A percentile compares a stretch with the other conserved stretches of the same genome.
phyloP scores from a whole-genome alignment of 2,113 vertebrate species.

The Laticauda colubrina region DNA sequence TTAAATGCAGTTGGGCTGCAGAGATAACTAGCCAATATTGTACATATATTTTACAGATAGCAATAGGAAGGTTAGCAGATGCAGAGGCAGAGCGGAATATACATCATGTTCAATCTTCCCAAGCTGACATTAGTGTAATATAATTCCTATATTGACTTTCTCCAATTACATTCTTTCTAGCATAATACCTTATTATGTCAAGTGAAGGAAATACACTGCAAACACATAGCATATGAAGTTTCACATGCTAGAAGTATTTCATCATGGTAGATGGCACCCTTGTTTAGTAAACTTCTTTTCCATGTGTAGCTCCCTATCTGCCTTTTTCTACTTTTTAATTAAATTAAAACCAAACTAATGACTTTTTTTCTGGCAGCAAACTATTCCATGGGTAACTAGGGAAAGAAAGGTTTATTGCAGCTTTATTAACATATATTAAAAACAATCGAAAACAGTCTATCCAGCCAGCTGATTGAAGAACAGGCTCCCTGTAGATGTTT shows the following conservation, averaged over 20 bases:
- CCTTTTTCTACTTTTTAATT: conserved; percentile 11
- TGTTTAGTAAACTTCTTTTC: background rate
- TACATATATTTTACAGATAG: background rate
- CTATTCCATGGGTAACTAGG: conserved; percentile 37
- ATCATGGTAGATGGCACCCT: background rate
- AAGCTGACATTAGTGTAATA: background rate
- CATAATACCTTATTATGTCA: no score
- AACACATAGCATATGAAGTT: background rate
- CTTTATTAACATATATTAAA: conserved; percentile 65
- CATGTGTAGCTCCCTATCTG: background rate
- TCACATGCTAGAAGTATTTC: background rate
- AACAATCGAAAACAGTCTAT: conserved; percentile 57
- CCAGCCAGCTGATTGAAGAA: conserved; percentile 42
- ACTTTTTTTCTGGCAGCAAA: conserved; percentile 49
- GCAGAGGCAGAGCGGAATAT: background rate
- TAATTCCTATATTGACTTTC: no score
- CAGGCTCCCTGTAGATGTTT: conserved; percentile 63
- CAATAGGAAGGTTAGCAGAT: background rate
- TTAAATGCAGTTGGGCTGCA: background rate
- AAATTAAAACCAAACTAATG: conserved; percentile 55
- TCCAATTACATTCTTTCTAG: background rate
- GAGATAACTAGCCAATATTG: background rate
- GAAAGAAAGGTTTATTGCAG: conserved; percentile 55
- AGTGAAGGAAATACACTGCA: background rate
- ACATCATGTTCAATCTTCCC: background rate